These are phyloP conservation scores for Grantiella picta DNA, from an alignment of 2,113 vertebrate species.

Conservation along the genomic window DNA sequence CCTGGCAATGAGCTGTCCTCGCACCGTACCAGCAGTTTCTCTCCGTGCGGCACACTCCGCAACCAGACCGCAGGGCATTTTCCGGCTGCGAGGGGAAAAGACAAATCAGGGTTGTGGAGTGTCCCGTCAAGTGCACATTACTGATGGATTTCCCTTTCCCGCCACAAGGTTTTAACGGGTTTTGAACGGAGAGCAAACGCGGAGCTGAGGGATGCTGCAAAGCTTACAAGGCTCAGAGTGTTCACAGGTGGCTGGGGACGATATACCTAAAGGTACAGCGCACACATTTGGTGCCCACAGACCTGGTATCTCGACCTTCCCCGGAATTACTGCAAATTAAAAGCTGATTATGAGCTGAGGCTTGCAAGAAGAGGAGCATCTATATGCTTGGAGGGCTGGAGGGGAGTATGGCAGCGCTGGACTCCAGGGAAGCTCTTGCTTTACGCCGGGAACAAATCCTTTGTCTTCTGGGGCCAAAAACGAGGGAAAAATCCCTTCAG, in stretches of 20 bases:
- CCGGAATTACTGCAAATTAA: background rate
- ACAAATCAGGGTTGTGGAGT: background rate
- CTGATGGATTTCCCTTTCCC: background rate
- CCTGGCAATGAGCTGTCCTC: background rate
- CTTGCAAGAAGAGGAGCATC: background rate
- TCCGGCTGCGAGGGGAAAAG: background rate
- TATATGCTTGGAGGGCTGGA: background rate
- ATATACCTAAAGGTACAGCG: too few relatives aligned
- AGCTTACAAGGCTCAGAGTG: rapidly evolving
- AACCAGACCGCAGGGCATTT: background rate
- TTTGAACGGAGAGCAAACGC: background rate
- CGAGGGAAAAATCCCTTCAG: background rate
- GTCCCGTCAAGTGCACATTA: background rate
- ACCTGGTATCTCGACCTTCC: background rate
- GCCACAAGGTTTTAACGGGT: background rate
- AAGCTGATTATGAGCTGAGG: background rate
- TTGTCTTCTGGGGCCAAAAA: background rate
- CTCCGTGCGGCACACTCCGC: rapidly evolving
- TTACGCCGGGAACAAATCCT: rapidly evolving
- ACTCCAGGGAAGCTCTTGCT: background rate
- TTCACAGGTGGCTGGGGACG: rapidly evolving
- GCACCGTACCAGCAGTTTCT: background rate
- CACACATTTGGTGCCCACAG: rapidly evolving
- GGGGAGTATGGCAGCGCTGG: background rate
- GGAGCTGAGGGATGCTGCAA: background rate